Percentiles rank a stretch among this genome's conserved stretches.
Evolutionary conservation across 2,888 invertebrate genomes (phyloP).

Genomic region (Psylliodes chrysocephalus): DNA sequence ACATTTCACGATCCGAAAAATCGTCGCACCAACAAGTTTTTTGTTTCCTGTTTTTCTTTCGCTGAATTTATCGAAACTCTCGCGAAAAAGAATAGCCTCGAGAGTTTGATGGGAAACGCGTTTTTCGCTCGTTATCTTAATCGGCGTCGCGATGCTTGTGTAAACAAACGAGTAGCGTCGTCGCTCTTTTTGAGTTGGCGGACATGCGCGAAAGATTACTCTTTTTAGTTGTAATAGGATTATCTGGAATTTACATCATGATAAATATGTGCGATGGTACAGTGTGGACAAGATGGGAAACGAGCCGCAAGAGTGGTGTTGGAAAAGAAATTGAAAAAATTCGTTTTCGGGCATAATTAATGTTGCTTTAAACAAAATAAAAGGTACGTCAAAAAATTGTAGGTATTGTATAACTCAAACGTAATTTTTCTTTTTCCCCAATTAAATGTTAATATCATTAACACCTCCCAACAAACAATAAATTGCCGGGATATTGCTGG

Average conservation of each 20-base stretch:
- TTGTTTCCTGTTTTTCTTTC: neutral
- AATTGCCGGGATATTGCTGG: too few species aligned
- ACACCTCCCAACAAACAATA: too few species aligned
- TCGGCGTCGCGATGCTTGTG: slow-evolving; percentile 42
- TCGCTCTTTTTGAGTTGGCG: slow-evolving; percentile 32
- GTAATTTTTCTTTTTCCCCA: too few species aligned
- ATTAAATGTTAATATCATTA: too few species aligned
- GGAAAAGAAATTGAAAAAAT: too few species aligned
- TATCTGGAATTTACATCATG: slow-evolving; percentile 1
- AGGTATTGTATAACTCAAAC: too few species aligned
- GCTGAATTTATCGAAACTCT: neutral
- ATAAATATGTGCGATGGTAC: neutral
- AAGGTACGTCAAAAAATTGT: too few species aligned
- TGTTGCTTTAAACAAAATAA: too few species aligned
- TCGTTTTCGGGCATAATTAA: too few species aligned
- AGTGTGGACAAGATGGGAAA: neutral
- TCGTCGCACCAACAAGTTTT: neutral
- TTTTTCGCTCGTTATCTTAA: slow-evolving; percentile 44
- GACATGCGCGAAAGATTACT: slow-evolving; percentile 32
- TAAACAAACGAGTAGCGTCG: slow-evolving; percentile 41
- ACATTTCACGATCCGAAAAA: neutral
- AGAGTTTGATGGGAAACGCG: slow-evolving; percentile 26
- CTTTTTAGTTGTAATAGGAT: slow-evolving; percentile 20
- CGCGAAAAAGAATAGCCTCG: neutral
- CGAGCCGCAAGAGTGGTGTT: too few species aligned